These are phyloP conservation scores for Dorcus hopei DNA, from an alignment of 2,888 invertebrate genomes.

Conservation along the genomic window DNA sequence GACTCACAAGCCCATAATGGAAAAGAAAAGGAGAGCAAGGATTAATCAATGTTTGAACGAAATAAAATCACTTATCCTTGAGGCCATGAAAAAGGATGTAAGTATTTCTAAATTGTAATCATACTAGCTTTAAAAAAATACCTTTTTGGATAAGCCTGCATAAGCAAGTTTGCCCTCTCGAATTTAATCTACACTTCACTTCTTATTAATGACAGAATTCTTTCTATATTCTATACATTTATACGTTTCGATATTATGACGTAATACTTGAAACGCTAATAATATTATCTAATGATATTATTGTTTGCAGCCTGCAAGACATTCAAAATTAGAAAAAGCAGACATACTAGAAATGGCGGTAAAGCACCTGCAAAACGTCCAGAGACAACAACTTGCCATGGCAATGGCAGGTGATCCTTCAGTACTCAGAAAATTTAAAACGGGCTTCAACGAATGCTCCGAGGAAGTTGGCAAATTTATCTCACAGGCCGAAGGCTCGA, in stretches of 20 bases:
- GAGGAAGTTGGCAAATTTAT: slow-evolving; percentile 77
- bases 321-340: slow-evolving; percentile 93
- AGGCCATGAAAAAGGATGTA: slow-evolving; percentile 94
- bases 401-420: slow-evolving; percentile 82
- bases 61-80: slow-evolving; percentile 83
- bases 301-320: slow-evolving; percentile 76
- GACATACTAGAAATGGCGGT: slow-evolving; percentile 95
- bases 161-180: too few relatives aligned
- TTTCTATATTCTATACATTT: too few relatives aligned
- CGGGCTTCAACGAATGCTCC: slow-evolving; percentile 87
- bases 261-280: too few relatives aligned
- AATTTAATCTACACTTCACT: too few relatives aligned
- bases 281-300: too few relatives aligned
- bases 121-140: background rate
- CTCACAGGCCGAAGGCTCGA: slow-evolving; percentile 74
- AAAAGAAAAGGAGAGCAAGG: slow-evolving; percentile 84
- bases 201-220: too few relatives aligned
- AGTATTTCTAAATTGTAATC: slow-evolving; percentile 50
- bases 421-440: slow-evolving; percentile 78
- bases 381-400: slow-evolving; percentile 80
- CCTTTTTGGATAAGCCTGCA: too few relatives aligned
- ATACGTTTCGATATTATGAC: too few relatives aligned
- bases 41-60: slow-evolving; percentile 92
- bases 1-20: slow-evolving; percentile 97
- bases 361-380: slow-evolving; percentile 84